Evolutionary conservation across 2,888 invertebrate genomes (phyloP), one percentile per base, ranked within the genome.

Genomic region (Sarcophaga caerulescens): DNA sequence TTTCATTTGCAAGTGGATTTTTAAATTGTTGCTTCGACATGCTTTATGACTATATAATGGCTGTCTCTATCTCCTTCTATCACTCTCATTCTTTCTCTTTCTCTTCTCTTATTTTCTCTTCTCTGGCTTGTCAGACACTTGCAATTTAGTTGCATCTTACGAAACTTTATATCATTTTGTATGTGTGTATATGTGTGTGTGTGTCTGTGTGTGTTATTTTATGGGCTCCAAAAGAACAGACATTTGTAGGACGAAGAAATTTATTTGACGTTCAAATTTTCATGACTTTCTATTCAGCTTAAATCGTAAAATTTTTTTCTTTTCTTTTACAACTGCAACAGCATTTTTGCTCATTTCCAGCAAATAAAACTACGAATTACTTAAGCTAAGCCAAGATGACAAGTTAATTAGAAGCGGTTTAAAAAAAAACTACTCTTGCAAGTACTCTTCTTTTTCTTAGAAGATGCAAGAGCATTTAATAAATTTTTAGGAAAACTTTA

Each of bases 11-110:
- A 23, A 74, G 74, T 63, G 21, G 19, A 63, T 74, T 66, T 63
- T 63, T 25, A 63, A 71, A 25, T 71, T 59, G 47, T 74, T 74
- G 63, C 63, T 47, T 74, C 63, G 52, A n/a, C 25, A 74, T 47
- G 52, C 25, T 74, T 74, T 74, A 52, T 74, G 63, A 25, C 62
- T 63, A 14, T 17, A 62, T 60, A 60, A 73, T 60, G 14, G 21
- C 17, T 10, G 23, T 45, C 25, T 47, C 68, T 62, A 3, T 35
- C 19, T 71, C 23, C 23, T 62, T 19, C n/a, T 73, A 21, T 73
- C 60, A 17, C 23, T 45, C 21, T 11, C 14, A n/a, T 35, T 1
- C 35, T 35, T 35, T 35, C 35, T 35, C 35, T 35, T 35, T 35
- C 1, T 35, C 35, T 35, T 35, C 35, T 10, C 35, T 35, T 1